Percentiles rank a stretch among this genome's conserved stretches.
phyloP scores from a whole-genome alignment of 2,797 vertebrate genomes.

The Bovichtus variegatus region DNA sequence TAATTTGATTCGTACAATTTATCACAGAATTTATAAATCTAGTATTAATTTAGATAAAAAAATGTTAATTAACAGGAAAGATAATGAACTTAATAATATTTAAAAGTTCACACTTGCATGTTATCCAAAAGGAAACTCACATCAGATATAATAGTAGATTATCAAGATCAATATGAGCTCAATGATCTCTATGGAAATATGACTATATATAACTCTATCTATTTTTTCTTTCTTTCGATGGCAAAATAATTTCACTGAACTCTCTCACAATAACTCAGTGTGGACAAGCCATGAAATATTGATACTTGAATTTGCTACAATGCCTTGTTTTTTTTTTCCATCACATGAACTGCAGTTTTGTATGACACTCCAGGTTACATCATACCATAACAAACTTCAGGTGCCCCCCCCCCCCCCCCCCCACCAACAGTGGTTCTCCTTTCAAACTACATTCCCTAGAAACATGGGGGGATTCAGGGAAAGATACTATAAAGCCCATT shows the following conservation, averaged over 20 bases:
- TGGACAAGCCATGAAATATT: slow-evolving; percentile 52
- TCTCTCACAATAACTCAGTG: slow-evolving; percentile 34
- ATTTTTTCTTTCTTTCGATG: not conserved
- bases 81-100: not conserved
- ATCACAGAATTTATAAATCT: too few species aligned
- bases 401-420: not conserved
- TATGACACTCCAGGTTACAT: slow-evolving; percentile 32
- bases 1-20: not conserved
- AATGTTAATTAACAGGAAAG: not conserved
- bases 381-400: slow-evolving; percentile 33
- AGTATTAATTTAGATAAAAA: too few species aligned
- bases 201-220: not conserved
- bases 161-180: not conserved
- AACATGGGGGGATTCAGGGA: not conserved
- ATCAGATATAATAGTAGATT: not conserved
- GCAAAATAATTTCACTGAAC: not conserved
- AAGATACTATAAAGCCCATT: not conserved
- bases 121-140: not conserved
- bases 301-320: slow-evolving; percentile 28
- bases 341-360: slow-evolving; percentile 34
- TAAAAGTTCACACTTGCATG: not conserved
- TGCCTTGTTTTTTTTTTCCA: slow-evolving; percentile 20
- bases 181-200: not conserved
- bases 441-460: not conserved
- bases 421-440: not conserved